Base-by-base conservation (phyloP, 1,140 invertebrate species). In the Nephila pilipes region DNA sequence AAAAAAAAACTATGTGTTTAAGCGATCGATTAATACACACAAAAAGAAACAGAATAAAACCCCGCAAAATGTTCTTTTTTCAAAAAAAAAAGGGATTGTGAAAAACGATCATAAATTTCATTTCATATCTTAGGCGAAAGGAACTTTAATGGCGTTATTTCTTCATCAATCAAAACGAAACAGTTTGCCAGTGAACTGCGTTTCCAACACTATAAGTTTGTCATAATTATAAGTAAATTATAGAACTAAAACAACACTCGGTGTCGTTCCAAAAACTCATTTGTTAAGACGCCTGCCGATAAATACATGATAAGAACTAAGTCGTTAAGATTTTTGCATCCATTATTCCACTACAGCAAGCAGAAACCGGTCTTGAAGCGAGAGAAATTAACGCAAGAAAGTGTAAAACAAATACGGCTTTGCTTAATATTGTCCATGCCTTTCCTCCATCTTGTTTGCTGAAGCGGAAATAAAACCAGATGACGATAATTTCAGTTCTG, bases 161-260 rank as follows among this genome's bases (percentile, higher is more conserved):
- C 58, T 85, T 87, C 85, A 87, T 87, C 85, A 87, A 87, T 87
- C 85, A 87, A 54, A 22, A 20, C 29, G 14, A 2, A 32, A 18
- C 14, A 75, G 69, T 75, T 75, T 75, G 69, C 69, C 69, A 18
- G 81, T 46, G 81, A 55, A 10, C 25, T 55, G 22, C 22, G 10
- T 32, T 57, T 83, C 54, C 38, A 55, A 3, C 22, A 18, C 57
- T 54, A 60, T 36, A 22, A 60, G 85, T 87, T 87, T 87, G 85
- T 87, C 85, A 87, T 87, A 87, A 87, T 87, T 87, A 87, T 87
- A 87, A 87, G 55, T 87, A 87, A 87, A 87, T 87, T 87, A 87
- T 63, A 87, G 29, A 60, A 87, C 85, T 87, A 57, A 87, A 87
- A 87, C 85, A 87, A 87, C 58, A 63, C 32, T 55, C 20, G 22